These are phyloP conservation scores for Trissolcus basalis DNA, from an alignment of 1,140 invertebrate species.

Conservation along the genomic window DNA sequence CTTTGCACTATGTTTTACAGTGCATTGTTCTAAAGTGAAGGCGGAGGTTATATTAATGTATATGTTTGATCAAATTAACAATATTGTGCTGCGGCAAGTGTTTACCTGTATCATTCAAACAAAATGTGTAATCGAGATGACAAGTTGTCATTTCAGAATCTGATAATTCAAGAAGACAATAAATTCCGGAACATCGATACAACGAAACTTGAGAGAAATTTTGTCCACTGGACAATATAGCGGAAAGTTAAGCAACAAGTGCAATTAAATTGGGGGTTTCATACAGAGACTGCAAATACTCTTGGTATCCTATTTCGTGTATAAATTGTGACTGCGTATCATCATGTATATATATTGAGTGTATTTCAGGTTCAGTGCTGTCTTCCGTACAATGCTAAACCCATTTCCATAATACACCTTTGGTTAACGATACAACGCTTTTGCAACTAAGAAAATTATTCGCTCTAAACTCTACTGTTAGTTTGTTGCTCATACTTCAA, in stretches of 20 bases:
- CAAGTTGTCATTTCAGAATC: no score
- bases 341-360: constrained; percentile 39
- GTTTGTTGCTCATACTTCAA: constrained; percentile 48
- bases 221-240: constrained; percentile 18
- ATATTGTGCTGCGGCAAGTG: no score
- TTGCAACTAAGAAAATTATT: constrained; percentile 57
- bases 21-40: no score
- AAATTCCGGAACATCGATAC: background rate
- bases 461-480: constrained; percentile 42
- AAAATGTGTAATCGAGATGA: no score
- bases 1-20: constrained; percentile 39
- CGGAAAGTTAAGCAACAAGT: constrained; percentile 55
- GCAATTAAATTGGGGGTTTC: constrained; percentile 54
- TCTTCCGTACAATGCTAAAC: constrained; percentile 54
- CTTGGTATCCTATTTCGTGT: constrained; percentile 43
- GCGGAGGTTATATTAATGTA: no score
- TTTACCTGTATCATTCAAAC: no score
- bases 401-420: constrained; percentile 59
- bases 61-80: no score
- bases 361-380: constrained; percentile 52
- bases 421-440: constrained; percentile 55
- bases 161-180: no score
- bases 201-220: constrained; percentile 14
- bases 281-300: constrained; percentile 39
- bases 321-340: constrained; percentile 51